Percentiles rank a stretch among this genome's conserved stretches.
Conservation (phyloP, 2,113 vertebrate species). For the Oryctolagus cuniculus region mOryCun1.1 NC_091432.1:193968001-193968500, state of each 20-base stretch:
- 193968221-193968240: background rate
- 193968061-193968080: background rate
- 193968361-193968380: background rate
- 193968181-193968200: background rate
- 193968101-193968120: background rate
- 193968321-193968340: background rate
- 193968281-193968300: background rate
- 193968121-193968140: constrained; percentile 53
- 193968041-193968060: constrained; percentile 67
- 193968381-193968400: background rate
- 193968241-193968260: background rate
- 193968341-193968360: background rate
- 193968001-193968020: constrained; percentile 37
- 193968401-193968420: background rate
- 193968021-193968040: constrained; percentile 12
- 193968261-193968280: background rate
- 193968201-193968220: constrained; percentile 19
- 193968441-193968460: too few relatives aligned
- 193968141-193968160: constrained; percentile 40
- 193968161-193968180: background rate
- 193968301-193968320: background rate
- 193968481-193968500: too few relatives aligned
- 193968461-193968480: too few relatives aligned
- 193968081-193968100: constrained; percentile 53
- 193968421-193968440: too few relatives aligned